Base-by-base conservation (phyloP, 2,113 vertebrate species). In the Myrmecobius fasciatus region DNA sequence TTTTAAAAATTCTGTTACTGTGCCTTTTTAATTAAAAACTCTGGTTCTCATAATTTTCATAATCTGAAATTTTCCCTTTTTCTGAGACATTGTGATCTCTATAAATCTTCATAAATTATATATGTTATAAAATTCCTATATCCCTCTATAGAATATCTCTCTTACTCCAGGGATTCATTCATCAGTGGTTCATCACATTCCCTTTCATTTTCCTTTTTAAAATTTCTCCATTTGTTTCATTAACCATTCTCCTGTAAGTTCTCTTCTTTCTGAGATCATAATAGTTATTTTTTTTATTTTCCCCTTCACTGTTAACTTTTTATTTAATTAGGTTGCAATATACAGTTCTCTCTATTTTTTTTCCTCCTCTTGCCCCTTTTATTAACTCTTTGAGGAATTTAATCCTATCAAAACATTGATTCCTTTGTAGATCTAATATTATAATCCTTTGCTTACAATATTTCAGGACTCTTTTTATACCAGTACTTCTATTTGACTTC, bases 91-190 rank as follows among this genome's bases (percentile, higher is more conserved):
- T 12, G n/a, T 67, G 36, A 43, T 43, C 36, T 75, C 36, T 75
- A 0, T 22, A 8, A 83, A 43, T 83, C 17, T 17, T 43, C 17
- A 83, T 83, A n/a, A 6, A 75, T 75, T n/a, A 75, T n/a, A 20
- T 36, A 36, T 75, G 8, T 22, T 22, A 17, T 83, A 17, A 83
- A 22, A 36, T n/a, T 83, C 17, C 6, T n/a, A 83, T 7, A 1
- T 43, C 67, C 20, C 36, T 83, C 20, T 22, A 43, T 8, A 43
- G 14, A 24, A 43, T 43, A n/a, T n/a, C 36, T 75, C 1, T n/a
- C 36, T n/a, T 7, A 2, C 14, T n/a, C 1, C 8, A 20, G 2
- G 1, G 31, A 3, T 20, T 6, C 5, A n/a, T 83, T 83, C 17
- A 43, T 83, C 36, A 83, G 7, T 83, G 17, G 17, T 43, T 43